Evolutionary conservation across 2,888 invertebrate species (phyloP).

Genomic region (Drosophila mettleri): DNA sequence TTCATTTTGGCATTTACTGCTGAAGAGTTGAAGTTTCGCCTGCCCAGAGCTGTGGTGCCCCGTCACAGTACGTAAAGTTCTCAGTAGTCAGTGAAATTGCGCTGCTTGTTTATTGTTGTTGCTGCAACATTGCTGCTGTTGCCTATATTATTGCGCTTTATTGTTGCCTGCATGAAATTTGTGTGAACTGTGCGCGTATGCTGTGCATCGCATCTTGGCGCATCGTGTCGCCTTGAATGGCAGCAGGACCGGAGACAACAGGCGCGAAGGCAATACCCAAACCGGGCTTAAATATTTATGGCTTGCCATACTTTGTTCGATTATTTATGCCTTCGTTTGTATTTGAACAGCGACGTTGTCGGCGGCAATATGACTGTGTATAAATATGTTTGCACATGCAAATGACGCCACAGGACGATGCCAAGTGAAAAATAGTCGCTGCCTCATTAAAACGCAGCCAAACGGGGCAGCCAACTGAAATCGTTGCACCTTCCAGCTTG

Average conservation of each 20-base stretch:
- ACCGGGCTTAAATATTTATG: conserved; percentile 69
- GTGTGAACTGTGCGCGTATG: conserved; percentile 53
- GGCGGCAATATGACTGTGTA: conserved; percentile 39
- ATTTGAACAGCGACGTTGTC: conserved; percentile 34
- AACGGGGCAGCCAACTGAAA: not conserved
- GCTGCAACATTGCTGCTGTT: conserved; percentile 42
- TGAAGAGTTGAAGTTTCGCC: conserved; percentile 17
- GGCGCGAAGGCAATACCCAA: conserved; percentile 11
- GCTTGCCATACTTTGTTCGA: conserved; percentile 76
- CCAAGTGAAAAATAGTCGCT: conserved; percentile 55
- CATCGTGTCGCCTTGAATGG: conserved; percentile 26
- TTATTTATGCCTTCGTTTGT: conserved; percentile 75
- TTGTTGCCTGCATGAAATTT: conserved; percentile 69
- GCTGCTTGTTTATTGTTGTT: conserved; percentile 70
- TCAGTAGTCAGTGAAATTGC: conserved; percentile 80
- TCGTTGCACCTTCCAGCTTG: conserved; percentile 9
- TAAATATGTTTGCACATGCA: conserved; percentile 61
- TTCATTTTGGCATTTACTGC: conserved; percentile 32
- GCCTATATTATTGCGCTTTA: conserved; percentile 67
- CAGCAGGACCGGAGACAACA: conserved; percentile 4
- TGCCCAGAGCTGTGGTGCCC: conserved; percentile 10
- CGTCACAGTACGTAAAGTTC: conserved; percentile 80
- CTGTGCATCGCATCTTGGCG: conserved; percentile 36
- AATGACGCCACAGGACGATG: conserved; percentile 54
- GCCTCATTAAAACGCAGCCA: conserved; percentile 58